Evolutionary conservation across 2,113 vertebrate genomes (phyloP), one percentile per base, ranked within the genome.

Genomic region (Proterorhinus semilunaris): DNA sequence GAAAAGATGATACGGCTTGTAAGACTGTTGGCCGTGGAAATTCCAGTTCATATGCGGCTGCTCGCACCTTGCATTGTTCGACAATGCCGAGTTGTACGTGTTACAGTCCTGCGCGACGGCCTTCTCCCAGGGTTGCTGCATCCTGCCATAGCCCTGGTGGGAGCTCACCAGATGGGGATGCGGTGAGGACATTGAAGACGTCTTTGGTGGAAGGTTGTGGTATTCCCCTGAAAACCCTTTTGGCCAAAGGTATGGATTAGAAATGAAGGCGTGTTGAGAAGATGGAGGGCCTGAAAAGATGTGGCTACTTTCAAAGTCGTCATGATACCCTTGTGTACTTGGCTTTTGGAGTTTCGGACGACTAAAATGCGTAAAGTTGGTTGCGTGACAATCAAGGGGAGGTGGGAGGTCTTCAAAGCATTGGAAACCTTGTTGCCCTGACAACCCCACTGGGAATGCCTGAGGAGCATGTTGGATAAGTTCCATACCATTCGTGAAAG

Each of bases 1-100:
- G 61, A 96, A 95, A 27, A 89, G 91, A 83, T 98, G 95, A 0
- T 96, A 96, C 69, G 94, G 92, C 83, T 94, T 94, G 0, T 93
- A 81, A 57, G 94, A 74, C 76, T 92, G 94, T 68, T 92, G 92
- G 71, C 95, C 95, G 80, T 93, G 94, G 0, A 86, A 64, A 7
- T 95, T 95, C 73, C 96, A 98, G 43, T 88, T 86, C 7, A 89
- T 86, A 54, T 78, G 80, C 0, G 94, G 94, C 57, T 94, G 94
- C 74, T 84, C 81, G 50, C 66, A 67, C 87, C 94, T 95, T 52
- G 93, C 92, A 36, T 64, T 52, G 73, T 36, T 36, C 27, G 83
- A 50, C 0, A 94, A 94, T 21, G 95, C 95, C 50, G 80, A 91
- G 21, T 96, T 91, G 0, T 96, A 96, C 5, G 94, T 74, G 27